These are phyloP conservation scores for Aphrophora alni DNA, from an alignment of 2,888 invertebrate genomes.

Conservation along the genomic window DNA sequence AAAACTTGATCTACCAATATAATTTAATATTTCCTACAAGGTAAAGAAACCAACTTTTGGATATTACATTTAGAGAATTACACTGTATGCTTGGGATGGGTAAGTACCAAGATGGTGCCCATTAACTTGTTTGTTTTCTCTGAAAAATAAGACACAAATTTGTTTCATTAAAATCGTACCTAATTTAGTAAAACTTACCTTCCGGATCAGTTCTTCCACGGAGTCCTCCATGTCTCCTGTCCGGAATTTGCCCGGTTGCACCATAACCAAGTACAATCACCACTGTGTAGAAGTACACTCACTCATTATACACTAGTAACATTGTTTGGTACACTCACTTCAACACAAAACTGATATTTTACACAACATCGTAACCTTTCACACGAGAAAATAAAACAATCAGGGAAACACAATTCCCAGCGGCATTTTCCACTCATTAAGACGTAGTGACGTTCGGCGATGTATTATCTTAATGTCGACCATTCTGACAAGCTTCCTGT, in stretches of 20 bases:
- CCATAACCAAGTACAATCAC: constrained; percentile 47
- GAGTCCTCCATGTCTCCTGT: constrained; percentile 72
- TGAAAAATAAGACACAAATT: too few species aligned
- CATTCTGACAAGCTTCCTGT: background rate
- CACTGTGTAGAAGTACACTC: background rate
- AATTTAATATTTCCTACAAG: too few species aligned
- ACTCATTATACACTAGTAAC: background rate
- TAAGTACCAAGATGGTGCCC: too few species aligned
- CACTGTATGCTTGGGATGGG: too few species aligned
- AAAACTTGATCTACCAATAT: too few species aligned
- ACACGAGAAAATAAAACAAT: background rate
- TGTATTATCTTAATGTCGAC: background rate
- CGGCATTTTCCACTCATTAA: background rate
- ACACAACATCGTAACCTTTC: background rate
- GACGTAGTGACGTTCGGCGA: background rate
- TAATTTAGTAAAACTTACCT: constrained; percentile 70
- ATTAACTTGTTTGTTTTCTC: too few species aligned
- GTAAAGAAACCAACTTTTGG: too few species aligned
- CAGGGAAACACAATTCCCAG: background rate
- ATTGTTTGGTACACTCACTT: background rate
- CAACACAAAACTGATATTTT: background rate
- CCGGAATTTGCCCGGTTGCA: constrained; percentile 56
- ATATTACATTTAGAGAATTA: too few species aligned
- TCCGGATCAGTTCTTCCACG: constrained; percentile 78
- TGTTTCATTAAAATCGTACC: too few species aligned